A percentile compares a stretch with the other conserved stretches of the same genome.
Conservation (phyloP, 2,888 invertebrate genomes). For the Ethmia dodecea region DNA sequence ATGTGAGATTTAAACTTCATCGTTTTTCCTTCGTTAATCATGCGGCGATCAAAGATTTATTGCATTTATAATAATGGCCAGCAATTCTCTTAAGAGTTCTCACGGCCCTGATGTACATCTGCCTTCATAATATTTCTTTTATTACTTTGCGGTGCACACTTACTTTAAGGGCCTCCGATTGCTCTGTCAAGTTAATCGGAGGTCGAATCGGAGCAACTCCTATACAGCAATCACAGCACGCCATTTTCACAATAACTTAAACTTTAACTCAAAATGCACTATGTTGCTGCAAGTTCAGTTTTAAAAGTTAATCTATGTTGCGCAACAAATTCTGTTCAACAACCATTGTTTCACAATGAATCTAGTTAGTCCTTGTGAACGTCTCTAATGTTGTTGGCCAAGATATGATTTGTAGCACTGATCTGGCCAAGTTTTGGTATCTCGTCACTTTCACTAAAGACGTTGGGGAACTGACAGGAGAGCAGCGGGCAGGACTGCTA, state of each 20-base stretch:
- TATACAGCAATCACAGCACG: constrained; percentile 82
- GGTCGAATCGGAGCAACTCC: constrained; percentile 83
- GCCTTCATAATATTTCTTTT: constrained; percentile 3
- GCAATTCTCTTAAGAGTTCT: neutral
- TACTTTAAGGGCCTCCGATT: constrained; percentile 88
- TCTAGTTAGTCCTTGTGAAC: no score
- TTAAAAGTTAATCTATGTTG: constrained; percentile 42
- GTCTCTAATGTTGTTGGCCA: constrained; percentile 26
- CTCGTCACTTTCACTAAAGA: constrained; percentile 66
- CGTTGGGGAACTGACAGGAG: constrained; percentile 55
- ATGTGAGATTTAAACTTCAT: no score
- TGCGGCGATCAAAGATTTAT: neutral
- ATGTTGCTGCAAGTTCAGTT: constrained; percentile 30
- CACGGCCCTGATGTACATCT: neutral
- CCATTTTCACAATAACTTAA: constrained; percentile 59
- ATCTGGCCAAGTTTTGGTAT: constrained; percentile 36
- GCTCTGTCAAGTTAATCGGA: constrained; percentile 85
- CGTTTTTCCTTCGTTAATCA: no score
- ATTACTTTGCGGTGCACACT: constrained; percentile 38
- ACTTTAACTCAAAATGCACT: constrained; percentile 49
- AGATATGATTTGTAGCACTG: constrained; percentile 19
- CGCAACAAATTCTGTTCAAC: constrained; percentile 47
- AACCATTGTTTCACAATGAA: no score
- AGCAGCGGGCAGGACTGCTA: constrained; percentile 63
- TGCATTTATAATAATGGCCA: no score